Percentiles rank a stretch among this genome's conserved stretches.
Evolutionary conservation across 2,113 vertebrate species (phyloP).

Genomic region (Tragelaphus buxtoni): DNA sequence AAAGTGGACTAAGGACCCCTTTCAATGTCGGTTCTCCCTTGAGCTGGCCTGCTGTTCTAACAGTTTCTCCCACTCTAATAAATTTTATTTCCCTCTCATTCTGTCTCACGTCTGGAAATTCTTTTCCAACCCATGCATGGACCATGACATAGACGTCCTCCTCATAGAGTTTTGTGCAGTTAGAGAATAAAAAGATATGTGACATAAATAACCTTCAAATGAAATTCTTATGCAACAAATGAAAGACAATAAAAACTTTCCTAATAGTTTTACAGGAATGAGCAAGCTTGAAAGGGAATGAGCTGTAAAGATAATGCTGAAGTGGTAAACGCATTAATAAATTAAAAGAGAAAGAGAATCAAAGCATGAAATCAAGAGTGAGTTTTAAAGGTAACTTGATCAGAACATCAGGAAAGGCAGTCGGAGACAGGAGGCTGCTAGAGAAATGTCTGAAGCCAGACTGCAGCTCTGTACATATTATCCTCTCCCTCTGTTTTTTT

Average conservation of each 20-base stretch:
- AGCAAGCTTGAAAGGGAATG: constrained; percentile 25
- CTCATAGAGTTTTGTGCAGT: background rate
- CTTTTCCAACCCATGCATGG: background rate
- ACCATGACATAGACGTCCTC: background rate
- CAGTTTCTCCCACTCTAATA: background rate
- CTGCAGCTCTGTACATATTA: background rate
- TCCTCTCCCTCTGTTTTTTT: background rate
- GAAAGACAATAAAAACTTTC: background rate
- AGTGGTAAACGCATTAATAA: constrained; percentile 76
- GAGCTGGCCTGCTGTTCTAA: background rate
- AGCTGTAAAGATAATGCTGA: constrained; percentile 67
- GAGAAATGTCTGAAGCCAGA: constrained; percentile 76
- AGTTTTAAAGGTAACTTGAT: constrained; percentile 79
- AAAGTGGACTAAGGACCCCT: background rate
- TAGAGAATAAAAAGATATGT: background rate
- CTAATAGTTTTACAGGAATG: background rate
- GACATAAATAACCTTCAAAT: constrained; percentile 21
- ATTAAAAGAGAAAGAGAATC: constrained; percentile 69
- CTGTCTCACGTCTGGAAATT: background rate
- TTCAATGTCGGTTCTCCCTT: background rate
- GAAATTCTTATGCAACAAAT: background rate
- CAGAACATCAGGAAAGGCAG: constrained; percentile 35
- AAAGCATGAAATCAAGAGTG: constrained; percentile 63
- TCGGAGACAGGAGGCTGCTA: constrained; percentile 69
- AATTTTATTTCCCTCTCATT: background rate